These are phyloP conservation scores for Sylvietta virens DNA, from an alignment of 2,113 vertebrate species.

Conservation along the genomic window DNA sequence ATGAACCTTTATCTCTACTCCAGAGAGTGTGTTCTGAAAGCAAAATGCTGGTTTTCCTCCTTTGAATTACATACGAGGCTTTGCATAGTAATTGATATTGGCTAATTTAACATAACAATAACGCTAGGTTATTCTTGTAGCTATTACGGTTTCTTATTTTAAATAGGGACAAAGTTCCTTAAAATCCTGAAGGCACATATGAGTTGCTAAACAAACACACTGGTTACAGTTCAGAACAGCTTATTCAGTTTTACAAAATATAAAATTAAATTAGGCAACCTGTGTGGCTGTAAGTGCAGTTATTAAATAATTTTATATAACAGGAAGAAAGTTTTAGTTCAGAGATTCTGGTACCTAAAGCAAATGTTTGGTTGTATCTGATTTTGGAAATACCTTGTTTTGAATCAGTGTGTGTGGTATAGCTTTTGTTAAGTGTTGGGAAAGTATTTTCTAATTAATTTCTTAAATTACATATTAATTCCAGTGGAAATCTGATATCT, in stretches of 20 bases:
- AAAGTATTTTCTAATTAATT: neutral
- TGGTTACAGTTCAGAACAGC: neutral
- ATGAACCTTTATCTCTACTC: neutral
- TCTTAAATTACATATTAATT: neutral
- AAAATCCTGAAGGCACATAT: neutral
- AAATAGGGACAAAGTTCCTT: neutral
- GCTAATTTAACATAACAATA: neutral
- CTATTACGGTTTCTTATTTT: neutral
- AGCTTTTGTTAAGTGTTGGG: neutral
- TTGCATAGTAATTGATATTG: neutral
- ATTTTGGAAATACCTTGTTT: neutral
- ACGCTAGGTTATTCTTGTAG: neutral
- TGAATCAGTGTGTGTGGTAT: neutral
- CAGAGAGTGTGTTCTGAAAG: neutral
- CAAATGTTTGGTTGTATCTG: accelerated
- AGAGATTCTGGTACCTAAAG: neutral
- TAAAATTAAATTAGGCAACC: neutral
- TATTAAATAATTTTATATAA: neutral
- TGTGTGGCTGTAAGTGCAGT: neutral
- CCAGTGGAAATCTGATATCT: neutral
- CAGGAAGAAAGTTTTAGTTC: neutral
- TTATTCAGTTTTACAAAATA: neutral
- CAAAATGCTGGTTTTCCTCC: neutral
- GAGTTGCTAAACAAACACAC: neutral
- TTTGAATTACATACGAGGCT: neutral